phyloP scores from a whole-genome alignment of 2,113 vertebrate genomes.

The Spheniscus mendiculus region DNA sequence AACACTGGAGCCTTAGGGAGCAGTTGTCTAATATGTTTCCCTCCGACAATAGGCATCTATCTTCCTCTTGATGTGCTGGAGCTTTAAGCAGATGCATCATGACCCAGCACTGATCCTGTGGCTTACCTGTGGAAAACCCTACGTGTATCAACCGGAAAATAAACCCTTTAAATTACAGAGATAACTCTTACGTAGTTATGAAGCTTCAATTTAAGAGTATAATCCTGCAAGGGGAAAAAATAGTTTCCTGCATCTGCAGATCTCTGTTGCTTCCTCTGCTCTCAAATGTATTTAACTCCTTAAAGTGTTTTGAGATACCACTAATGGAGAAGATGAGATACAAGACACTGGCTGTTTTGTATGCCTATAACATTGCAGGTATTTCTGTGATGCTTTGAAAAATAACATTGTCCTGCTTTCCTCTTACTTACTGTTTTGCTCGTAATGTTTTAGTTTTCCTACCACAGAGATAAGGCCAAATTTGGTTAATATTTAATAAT shows the following conservation, averaged over 20 bases:
- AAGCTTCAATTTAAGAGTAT: background rate
- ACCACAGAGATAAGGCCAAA: background rate
- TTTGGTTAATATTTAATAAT: background rate
- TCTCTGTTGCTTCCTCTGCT: background rate
- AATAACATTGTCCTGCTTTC: background rate
- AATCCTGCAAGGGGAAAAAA: background rate
- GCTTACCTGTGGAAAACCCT: conserved; percentile 15
- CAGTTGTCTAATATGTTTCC: conserved; percentile 39
- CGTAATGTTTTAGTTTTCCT: background rate
- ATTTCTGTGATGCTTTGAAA: background rate
- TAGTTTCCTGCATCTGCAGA: background rate
- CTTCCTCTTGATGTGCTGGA: conserved; percentile 30
- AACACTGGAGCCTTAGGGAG: conserved; percentile 26
- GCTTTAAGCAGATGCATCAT: background rate
- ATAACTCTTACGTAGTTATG: conserved; percentile 7
- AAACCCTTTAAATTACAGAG: conserved; percentile 23
- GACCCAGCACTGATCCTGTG: conserved; percentile 24
- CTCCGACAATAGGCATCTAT: background rate
- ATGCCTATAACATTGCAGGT: background rate
- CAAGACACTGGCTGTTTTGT: background rate
- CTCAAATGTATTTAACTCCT: background rate
- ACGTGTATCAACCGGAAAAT: background rate
- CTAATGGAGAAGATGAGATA: background rate
- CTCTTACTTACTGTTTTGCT: background rate
- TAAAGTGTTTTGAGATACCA: background rate